Conservation (phyloP, 2,113 vertebrate species). For the Lota lota region DNA sequence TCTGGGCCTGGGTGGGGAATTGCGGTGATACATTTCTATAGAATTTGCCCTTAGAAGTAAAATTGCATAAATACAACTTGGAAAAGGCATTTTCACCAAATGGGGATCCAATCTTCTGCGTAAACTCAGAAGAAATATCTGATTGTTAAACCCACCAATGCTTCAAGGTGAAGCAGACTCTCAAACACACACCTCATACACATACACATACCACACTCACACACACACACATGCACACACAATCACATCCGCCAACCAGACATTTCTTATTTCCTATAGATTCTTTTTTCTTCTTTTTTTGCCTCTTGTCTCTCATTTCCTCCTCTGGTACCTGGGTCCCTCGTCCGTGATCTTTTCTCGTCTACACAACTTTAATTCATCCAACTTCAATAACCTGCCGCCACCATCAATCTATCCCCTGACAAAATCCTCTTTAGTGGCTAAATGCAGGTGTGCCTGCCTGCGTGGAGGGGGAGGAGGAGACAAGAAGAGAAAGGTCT, state of each 20-base stretch:
- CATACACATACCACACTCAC: constrained; percentile 13
- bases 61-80: constrained; percentile 73
- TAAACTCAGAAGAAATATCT: constrained; percentile 73
- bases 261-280: constrained; percentile 21
- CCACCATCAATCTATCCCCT: constrained; percentile 38
- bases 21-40: constrained; percentile 68
- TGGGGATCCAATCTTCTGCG: constrained; percentile 69
- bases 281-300: background rate
- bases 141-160: constrained; percentile 65
- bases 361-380: constrained; percentile 44
- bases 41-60: constrained; percentile 67
- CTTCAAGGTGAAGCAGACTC: constrained; percentile 54
- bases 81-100: constrained; percentile 67
- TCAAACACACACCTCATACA: constrained; percentile 18
- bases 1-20: constrained; percentile 59
- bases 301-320: too few species aligned
- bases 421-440: constrained; percentile 43
- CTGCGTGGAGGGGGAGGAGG: constrained; percentile 28
- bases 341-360: too few species aligned
- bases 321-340: too few species aligned
- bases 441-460: constrained; percentile 41
- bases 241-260: constrained; percentile 11
- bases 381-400: constrained; percentile 46
- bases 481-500: constrained; percentile 7
- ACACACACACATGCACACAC: background rate